phyloP scores from a whole-genome alignment of 2,888 invertebrate genomes.

The Nowickia ferox region DNA sequence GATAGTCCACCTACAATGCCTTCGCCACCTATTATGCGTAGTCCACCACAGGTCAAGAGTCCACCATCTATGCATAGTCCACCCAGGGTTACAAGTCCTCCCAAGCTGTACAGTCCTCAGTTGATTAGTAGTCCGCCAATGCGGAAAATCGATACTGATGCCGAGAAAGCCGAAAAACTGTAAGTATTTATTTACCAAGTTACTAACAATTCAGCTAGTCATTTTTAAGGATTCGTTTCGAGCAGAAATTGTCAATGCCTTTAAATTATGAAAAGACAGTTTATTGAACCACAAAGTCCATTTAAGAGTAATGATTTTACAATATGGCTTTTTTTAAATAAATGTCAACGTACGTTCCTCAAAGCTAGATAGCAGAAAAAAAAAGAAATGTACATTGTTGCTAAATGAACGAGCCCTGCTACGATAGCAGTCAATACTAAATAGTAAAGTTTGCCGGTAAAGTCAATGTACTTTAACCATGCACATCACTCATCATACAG shows the following conservation, averaged over 20 bases:
- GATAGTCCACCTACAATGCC: constrained; percentile 80
- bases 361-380: constrained; percentile 35
- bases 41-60: constrained; percentile 77
- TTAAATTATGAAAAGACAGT: constrained; percentile 44
- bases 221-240: neutral
- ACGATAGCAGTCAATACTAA: constrained; percentile 58
- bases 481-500: constrained; percentile 51
- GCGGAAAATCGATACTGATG: constrained; percentile 70
- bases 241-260: neutral
- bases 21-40: constrained; percentile 79
- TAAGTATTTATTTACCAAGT: constrained; percentile 65
- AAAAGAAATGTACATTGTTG: constrained; percentile 53
- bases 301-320: constrained; percentile 59
- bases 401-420: constrained; percentile 54
- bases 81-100: constrained; percentile 79
- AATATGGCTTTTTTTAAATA: constrained; percentile 51
- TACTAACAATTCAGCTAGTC: neutral
- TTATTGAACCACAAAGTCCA: constrained; percentile 66
- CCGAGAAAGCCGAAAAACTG: constrained; percentile 71
- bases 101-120: constrained; percentile 79
- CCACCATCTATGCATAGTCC: constrained; percentile 79
- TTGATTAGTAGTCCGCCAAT: constrained; percentile 79
- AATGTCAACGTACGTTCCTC: constrained; percentile 63
- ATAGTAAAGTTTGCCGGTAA: constrained; percentile 58
- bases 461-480: constrained; percentile 70